Base-by-base conservation (phyloP, 2,888 invertebrate genomes). In the Aporophyla nigra region DNA sequence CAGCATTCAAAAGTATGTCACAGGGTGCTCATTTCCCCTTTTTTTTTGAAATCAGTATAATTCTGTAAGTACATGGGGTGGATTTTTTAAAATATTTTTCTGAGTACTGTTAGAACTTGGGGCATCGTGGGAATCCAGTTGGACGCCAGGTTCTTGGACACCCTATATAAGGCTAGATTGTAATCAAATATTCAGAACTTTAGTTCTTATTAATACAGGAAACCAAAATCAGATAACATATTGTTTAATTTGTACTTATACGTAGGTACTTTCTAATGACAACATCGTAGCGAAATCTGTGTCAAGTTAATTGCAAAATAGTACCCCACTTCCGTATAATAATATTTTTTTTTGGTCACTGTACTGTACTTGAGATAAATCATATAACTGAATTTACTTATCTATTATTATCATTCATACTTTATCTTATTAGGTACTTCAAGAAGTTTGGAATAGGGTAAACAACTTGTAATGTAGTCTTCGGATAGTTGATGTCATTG, bases 321-420 rank as follows among this genome's bases (percentile, higher is more conserved):
- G 9, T 10, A 14, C 51, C 4, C 49, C 2, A 46, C 7, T 71
- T 53, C n/a, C 33, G 33, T 33, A 33, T 3, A 2, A 33, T 33
- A 33, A 33, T 33, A 3, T 0, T 43, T 46, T 75, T 78, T 63
- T 84, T 72, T 62, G 14, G 6, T 24, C 51, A 77, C 56, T 80
- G 87, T 83, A 86, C 80, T n/a, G 40, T 49, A 76, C 83, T 87
- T 75, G 27, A 85, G 87, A 86, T 86, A 86, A 86, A 85, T 82
- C 62, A 62, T 74, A 68, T 65, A 70, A 59, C 40, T 33, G 24
- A 56, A 46, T 40, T 7, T 46, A 53, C 16, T 54, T 67, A 46
- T 80, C 56, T 69, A 56, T 46, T 72, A 21, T 43, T 79, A 72
- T 80, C 81, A 66, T 56, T 59, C 21, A 27, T n/a, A 40, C n/a